These are phyloP conservation scores for Gallinago undulata DNA, from an alignment of 2,113 vertebrate species.

Conservation along the genomic window DNA sequence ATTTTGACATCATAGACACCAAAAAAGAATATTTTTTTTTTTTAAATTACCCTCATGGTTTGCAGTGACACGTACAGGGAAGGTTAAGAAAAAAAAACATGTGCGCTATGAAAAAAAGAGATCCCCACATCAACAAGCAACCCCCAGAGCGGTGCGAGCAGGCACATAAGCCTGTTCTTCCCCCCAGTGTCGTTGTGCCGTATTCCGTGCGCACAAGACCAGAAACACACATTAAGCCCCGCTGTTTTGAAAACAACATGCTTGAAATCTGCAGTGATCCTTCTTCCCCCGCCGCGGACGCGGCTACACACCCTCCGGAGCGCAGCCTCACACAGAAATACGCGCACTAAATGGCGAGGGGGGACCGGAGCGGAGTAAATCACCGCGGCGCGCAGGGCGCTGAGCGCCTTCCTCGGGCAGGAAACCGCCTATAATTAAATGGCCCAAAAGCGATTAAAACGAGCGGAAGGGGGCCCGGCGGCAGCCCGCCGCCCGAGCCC, in stretches of 20 bases:
- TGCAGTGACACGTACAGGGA: not conserved
- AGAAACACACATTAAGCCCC: not conserved
- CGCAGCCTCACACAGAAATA: not conserved
- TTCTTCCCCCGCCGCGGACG: not conserved
- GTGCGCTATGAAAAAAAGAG: not conserved
- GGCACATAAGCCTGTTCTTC: not conserved
- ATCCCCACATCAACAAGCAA: not conserved
- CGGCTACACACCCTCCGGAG: not conserved
- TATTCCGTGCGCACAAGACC: not conserved
- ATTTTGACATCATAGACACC: not conserved
- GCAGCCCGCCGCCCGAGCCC: not conserved
- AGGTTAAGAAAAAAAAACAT: not conserved
- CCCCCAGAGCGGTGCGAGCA: not conserved
- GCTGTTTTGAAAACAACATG: not conserved
- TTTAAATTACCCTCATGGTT: not conserved
- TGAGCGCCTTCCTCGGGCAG: not conserved
- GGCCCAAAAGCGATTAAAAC: not conserved
- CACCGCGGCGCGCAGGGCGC: not conserved
- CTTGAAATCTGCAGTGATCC: not conserved
- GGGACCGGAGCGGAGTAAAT: not conserved
- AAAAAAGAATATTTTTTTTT: not conserved
- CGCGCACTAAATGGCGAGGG: not conserved
- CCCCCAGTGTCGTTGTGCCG: not conserved
- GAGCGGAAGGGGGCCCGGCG: not conserved
- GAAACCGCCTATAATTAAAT: not conserved